phyloP scores from a whole-genome alignment of 2,797 vertebrate species.

The Arctocebus calabarensis region DNA sequence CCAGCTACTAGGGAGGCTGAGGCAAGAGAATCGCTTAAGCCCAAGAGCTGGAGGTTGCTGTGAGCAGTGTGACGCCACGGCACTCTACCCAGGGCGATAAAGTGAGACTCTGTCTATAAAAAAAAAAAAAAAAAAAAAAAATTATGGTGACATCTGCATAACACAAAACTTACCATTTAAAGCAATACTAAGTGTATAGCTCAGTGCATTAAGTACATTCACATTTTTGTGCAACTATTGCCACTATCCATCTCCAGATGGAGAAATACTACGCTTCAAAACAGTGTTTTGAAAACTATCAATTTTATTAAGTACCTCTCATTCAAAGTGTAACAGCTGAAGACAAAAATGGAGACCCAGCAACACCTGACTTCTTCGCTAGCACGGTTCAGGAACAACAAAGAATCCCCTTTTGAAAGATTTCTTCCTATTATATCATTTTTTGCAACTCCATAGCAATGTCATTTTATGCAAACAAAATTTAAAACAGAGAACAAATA shows the following conservation, averaged over 20 bases:
- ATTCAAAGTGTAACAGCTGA: neutral
- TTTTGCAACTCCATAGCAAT: neutral
- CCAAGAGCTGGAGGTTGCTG: too few relatives aligned
- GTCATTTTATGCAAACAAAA: constrained; percentile 51
- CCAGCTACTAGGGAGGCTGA: too few relatives aligned
- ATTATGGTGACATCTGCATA: neutral
- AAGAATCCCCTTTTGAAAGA: neutral
- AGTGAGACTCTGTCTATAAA: too few relatives aligned
- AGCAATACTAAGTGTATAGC: neutral
- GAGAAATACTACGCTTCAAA: neutral
- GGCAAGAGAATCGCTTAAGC: too few relatives aligned
- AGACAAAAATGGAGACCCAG: neutral
- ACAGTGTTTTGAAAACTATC: neutral
- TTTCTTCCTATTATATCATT: constrained; percentile 10
- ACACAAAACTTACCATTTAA: neutral
- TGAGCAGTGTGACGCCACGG: too few relatives aligned
- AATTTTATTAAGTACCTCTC: constrained; percentile 11
- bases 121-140: too few relatives aligned
- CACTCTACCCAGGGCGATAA: too few relatives aligned
- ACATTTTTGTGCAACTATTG: neutral
- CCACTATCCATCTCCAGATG: neutral
- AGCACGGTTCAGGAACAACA: neutral
- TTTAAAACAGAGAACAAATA: constrained; percentile 55
- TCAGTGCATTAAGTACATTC: neutral
- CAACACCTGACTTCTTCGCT: neutral